Evolutionary conservation across 2,113 vertebrate species (phyloP), one percentile per base, ranked within the genome.

Genomic region (Menura novaehollandiae): DNA sequence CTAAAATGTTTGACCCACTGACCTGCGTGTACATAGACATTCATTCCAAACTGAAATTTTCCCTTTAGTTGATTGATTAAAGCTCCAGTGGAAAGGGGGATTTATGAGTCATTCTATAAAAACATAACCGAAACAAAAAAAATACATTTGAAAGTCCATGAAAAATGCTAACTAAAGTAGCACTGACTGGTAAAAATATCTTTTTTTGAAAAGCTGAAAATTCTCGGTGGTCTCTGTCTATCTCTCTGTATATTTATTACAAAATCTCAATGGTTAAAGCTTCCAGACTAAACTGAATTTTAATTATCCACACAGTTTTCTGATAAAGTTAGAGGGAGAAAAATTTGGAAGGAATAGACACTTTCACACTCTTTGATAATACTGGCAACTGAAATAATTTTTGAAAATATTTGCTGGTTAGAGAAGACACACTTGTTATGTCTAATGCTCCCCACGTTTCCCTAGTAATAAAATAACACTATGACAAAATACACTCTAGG

Each of bases 21-120:
- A 64, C 28, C 8, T 6, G 3, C 2, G 0, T 4, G 2, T 20
- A 19, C 3, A 5, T 58, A 23, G 7, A 15, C 11, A 49, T 74
- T 62, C 37, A 68, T 72, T 90, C 39, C 52, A 23, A 62, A 92
- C 21, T 30, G 43, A 67, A 82, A 8, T 68, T 86, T 76, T 60
- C 39, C 15, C 4, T 76, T 55, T 60, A 89, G 15, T 14, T 78
- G 46, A 43, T 33, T 81, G 37, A 64, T 53, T 66, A 53, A 77
- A 10, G 11, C 5, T 67, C 3, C 20, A n/a, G 5, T 15, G 13
- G 33, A 39, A 90, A 90, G 21, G 9, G 7, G n/a, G 9, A 47
- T 87, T 80, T 73, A 77, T 44, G 44, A 74, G 32, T 59, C 35
- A 43, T 39, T 55, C 32, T 39, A 21, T n/a, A 32, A 79, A 80